A percentile compares a stretch with the other conserved stretches of the same genome.
Conservation (phyloP, 2,888 invertebrate genomes). For the Carpatolechia fugitivella region DNA sequence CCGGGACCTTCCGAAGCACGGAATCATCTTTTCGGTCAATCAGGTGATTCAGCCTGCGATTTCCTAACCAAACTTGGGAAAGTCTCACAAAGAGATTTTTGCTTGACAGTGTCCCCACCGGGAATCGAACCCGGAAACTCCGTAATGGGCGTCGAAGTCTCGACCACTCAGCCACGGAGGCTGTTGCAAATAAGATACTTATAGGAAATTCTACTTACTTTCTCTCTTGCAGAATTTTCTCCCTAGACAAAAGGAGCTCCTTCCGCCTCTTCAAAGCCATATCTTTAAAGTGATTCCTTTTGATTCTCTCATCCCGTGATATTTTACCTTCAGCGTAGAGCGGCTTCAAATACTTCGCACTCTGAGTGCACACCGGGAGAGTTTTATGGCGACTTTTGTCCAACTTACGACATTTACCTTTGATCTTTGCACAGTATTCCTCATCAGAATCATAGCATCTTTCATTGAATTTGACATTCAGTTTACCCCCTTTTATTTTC, state of each 20-base stretch:
- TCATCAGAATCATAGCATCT: slow-evolving; percentile 45
- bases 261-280: slow-evolving; percentile 77
- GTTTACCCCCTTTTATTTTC: slow-evolving; percentile 39
- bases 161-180: too few relatives aligned
- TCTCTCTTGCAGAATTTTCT: slow-evolving; percentile 79
- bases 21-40: too few relatives aligned
- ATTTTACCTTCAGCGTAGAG: slow-evolving; percentile 23
- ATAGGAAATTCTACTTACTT: slow-evolving; percentile 78
- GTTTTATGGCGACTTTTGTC: slow-evolving; percentile 58
- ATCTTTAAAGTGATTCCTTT: slow-evolving; percentile 63
- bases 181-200: too few relatives aligned
- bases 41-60: too few relatives aligned
- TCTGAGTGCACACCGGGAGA: slow-evolving; percentile 64
- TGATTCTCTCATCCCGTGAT: slow-evolving; percentile 41
- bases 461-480: slow-evolving; percentile 53
- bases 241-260: slow-evolving; percentile 73
- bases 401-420: slow-evolving; percentile 61
- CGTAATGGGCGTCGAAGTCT: too few relatives aligned
- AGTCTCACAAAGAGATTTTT: too few relatives aligned
- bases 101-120: too few relatives aligned
- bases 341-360: slow-evolving; percentile 59
- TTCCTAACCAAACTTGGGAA: too few relatives aligned
- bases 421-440: slow-evolving; percentile 39
- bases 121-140: too few relatives aligned
- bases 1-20: too few relatives aligned